Conservation (phyloP, 2,888 invertebrate genomes). For the Labia minor region DNA sequence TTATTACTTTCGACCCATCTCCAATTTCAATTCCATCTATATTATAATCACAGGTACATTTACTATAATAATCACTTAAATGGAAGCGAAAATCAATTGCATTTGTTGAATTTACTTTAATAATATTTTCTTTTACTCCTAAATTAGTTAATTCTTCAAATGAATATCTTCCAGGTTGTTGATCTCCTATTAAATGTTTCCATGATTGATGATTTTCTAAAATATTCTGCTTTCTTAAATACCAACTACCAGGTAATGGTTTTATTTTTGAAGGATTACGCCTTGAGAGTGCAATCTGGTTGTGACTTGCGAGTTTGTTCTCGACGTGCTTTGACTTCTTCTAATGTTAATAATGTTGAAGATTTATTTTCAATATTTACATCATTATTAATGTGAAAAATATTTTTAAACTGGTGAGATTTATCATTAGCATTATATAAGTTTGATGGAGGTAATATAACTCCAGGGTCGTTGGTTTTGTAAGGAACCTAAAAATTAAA, state of each 20-base stretch:
- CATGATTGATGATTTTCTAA: slow-evolving; percentile 3
- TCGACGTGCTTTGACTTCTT: background rate
- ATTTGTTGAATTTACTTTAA: slow-evolving; percentile 33
- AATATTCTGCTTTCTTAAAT: background rate
- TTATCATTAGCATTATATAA: background rate
- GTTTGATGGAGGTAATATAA: background rate
- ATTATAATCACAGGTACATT: slow-evolving; percentile 26
- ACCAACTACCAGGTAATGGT: background rate
- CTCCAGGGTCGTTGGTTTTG: background rate
- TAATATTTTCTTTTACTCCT: slow-evolving; percentile 30
- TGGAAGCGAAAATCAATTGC: slow-evolving; percentile 35
- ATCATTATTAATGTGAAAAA: background rate
- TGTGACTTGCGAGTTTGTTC: background rate
- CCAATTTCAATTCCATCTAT: slow-evolving; percentile 35
- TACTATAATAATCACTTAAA: slow-evolving; percentile 33
- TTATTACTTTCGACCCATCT: slow-evolving; percentile 41
- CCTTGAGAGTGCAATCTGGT: background rate
- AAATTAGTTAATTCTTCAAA: slow-evolving; percentile 29
- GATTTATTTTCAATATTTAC: background rate
- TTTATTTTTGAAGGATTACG: background rate
- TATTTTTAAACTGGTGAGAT: background rate
- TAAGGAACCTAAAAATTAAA: slow-evolving; percentile 1
- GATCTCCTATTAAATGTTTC: background rate
- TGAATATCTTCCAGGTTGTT: background rate
- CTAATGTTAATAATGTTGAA: background rate